These are phyloP conservation scores for Scolopax bukidnonensis DNA, from an alignment of 2,797 vertebrate genomes.

Conservation along the genomic window DNA sequence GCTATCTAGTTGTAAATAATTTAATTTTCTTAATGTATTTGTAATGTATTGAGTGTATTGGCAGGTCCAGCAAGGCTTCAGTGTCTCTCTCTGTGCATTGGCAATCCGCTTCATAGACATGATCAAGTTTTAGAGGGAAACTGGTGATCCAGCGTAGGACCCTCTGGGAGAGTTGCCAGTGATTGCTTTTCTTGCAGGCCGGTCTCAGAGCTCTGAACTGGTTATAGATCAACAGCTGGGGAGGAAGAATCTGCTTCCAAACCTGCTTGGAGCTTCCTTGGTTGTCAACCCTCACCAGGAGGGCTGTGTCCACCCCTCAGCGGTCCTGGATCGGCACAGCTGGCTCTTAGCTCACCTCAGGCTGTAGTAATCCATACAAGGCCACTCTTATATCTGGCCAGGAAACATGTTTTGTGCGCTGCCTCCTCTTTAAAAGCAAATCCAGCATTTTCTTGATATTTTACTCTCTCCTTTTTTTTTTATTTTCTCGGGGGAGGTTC, in stretches of 20 bases:
- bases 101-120: fast-evolving
- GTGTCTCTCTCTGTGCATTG: neutral
- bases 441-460: neutral
- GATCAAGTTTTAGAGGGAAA: neutral
- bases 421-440: neutral
- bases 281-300: neutral
- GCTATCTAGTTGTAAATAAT: neutral
- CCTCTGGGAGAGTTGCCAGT: neutral
- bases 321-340: neutral
- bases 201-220: neutral
- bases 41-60: neutral
- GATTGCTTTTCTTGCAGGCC: neutral
- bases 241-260: neutral
- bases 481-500: neutral
- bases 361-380: neutral
- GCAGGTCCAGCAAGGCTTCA: neutral
- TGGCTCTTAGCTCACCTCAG: neutral
- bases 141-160: neutral
- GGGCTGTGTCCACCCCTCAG: fast-evolving
- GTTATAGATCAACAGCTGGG: fast-evolving
- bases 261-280: neutral
- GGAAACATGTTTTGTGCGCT: neutral
- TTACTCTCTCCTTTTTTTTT: neutral
- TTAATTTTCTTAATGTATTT: neutral
- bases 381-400: fast-evolving